phyloP scores from a whole-genome alignment of 2,797 vertebrate genomes.

The Eremophila alpestris region DNA sequence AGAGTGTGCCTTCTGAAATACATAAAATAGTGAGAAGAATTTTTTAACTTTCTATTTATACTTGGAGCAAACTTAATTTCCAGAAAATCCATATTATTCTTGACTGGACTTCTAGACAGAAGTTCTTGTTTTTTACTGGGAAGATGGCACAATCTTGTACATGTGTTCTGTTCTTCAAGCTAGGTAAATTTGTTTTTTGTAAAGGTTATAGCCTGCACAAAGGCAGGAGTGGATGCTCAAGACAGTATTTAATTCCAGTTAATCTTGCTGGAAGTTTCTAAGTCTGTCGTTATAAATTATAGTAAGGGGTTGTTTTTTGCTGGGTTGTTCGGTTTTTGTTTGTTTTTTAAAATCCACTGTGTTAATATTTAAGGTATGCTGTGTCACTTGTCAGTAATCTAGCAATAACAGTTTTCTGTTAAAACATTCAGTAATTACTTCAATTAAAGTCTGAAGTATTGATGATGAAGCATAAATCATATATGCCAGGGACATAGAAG shows the following conservation, averaged over 20 bases:
- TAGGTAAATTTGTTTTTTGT: neutral
- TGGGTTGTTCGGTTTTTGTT: neutral
- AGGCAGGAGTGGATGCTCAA: neutral
- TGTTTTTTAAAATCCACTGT: neutral
- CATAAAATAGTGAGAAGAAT: fast-evolving
- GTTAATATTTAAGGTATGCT: neutral
- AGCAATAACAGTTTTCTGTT: neutral
- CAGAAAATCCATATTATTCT: neutral
- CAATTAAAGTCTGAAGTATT: neutral
- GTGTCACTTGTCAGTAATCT: neutral
- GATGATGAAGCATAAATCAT: neutral
- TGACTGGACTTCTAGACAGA: neutral
- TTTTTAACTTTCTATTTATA: neutral
- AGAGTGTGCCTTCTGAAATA: neutral
- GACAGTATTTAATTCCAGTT: neutral
- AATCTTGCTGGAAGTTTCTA: neutral
- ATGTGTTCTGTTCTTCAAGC: neutral
- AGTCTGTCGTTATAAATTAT: neutral
- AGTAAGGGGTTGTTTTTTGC: neutral
- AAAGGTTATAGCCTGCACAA: neutral
- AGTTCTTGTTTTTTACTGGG: neutral
- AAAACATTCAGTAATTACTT: neutral
- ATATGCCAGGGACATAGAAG: neutral
- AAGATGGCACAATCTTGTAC: neutral
- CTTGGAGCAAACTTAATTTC: neutral